Conservation (phyloP, 2,113 vertebrate genomes). For the Euleptes europaea region DNA sequence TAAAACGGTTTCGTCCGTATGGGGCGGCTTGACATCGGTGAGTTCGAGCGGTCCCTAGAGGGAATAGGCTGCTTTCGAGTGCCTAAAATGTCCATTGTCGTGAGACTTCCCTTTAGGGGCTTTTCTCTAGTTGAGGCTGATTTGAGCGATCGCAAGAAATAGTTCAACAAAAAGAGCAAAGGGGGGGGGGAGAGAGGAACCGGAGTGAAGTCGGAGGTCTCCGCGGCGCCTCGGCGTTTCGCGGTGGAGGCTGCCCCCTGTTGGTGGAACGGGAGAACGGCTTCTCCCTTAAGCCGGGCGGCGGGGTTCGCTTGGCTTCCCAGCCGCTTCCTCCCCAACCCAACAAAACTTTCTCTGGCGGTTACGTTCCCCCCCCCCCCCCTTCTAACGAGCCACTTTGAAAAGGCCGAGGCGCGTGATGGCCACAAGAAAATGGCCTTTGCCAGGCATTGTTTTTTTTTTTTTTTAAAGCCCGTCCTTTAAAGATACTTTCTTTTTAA, state of each 20-base stretch:
- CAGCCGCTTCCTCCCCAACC: not conserved
- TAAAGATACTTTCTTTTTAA: not conserved
- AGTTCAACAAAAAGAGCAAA: not conserved
- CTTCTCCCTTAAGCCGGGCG: not conserved
- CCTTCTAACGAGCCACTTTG: no score
- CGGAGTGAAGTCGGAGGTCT: conserved; percentile 6
- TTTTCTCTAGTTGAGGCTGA: not conserved
- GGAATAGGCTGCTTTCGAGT: not conserved
- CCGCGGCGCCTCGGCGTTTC: not conserved
- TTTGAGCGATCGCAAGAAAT: not conserved
- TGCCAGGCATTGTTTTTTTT: not conserved
- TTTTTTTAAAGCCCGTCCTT: no score
- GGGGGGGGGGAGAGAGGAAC: not conserved
- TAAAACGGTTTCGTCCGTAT: not conserved
- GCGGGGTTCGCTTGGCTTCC: not conserved
- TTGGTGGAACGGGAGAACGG: conserved; percentile 53
- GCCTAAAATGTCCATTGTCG: not conserved
- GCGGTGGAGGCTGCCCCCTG: conserved; percentile 73
- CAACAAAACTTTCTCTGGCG: not conserved
- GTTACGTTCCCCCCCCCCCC: not conserved
- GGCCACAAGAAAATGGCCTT: not conserved
- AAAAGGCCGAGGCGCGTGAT: not conserved
- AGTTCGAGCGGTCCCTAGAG: not conserved
- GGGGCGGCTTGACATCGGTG: not conserved
- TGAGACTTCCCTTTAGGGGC: no score